Evolutionary conservation across 2,888 invertebrate species (phyloP).

Genomic region (Eilema sororculum): DNA sequence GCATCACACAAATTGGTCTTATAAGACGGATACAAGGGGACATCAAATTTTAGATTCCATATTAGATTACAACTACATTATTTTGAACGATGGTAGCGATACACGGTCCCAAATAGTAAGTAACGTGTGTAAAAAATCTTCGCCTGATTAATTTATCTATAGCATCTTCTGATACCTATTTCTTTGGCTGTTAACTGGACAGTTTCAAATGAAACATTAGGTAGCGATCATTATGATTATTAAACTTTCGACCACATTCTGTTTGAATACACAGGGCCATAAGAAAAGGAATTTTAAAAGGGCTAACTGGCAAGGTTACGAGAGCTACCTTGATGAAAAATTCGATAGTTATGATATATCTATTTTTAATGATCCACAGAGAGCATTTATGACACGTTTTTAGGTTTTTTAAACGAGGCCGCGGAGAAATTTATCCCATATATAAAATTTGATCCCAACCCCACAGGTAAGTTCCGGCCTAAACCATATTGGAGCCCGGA

Average conservation of each 20-base stretch:
- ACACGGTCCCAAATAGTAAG: background rate
- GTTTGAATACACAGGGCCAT: too few relatives aligned
- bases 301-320: too few relatives aligned
- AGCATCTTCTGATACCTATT: background rate
- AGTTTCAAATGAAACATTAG: too few relatives aligned
- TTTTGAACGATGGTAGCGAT: background rate
- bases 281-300: too few relatives aligned
- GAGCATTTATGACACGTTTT: background rate
- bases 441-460: background rate
- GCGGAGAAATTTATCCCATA: too few relatives aligned
- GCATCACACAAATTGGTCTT: too few relatives aligned
- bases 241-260: too few relatives aligned
- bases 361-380: background rate
- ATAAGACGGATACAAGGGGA: too few relatives aligned
- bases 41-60: too few relatives aligned
- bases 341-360: too few relatives aligned
- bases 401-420: background rate
- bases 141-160: background rate
- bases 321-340: too few relatives aligned
- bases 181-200: background rate
- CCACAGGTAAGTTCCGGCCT: background rate
- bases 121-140: background rate
- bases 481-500: constrained; percentile 2
- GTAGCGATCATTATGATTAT: too few relatives aligned
- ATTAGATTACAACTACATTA: background rate